Base-by-base conservation (phyloP, 2,113 vertebrate genomes). In the Tupaia tana region DNA sequence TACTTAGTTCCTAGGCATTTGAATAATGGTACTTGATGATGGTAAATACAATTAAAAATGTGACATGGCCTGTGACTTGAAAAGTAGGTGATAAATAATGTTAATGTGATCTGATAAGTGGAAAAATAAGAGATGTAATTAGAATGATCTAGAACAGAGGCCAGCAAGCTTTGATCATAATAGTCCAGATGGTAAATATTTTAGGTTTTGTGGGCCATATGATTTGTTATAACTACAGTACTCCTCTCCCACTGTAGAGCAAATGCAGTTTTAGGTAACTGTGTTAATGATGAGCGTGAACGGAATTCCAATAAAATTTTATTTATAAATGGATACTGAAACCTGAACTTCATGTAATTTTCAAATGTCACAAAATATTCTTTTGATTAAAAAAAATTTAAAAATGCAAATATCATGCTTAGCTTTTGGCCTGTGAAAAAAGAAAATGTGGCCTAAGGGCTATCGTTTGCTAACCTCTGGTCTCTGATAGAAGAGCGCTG, bases 321-420 rank as follows among this genome's bases (percentile, higher is more conserved):
- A 73, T 66, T 56, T 84, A 31, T 85, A 43, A 77, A 8, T 7
- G 83, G 87, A 70, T 24, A 64, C 10, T 52, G 15, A 75, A n/a
- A 73, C 34, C 24, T 56, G 34, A 70, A 69, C 16, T 64, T 63
- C 29, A 8, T 27, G 13, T 9, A 64, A 58, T 63, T 84, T 84
- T 78, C 24, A 27, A 11, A 31, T 70, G 34, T 31, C 59, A 75
- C 63, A 80, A 77, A 64, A 89, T 64, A 82, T 29, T 88, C 29
- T 69, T 89, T 66, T 63, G 34, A 14, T 63, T 73, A n/a, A 56
- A 69, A 79, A 89, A 87, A 10, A 34, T 86, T 86, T n/a, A 4
- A 86, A 90, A 87, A 90, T 9, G n/a, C 58, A 84, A 92, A 88
- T 56, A 18, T 2, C 22, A 54, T 90, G 73, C 52, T 96, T 90